Percentiles rank a stretch among this genome's conserved stretches.
Conservation (phyloP, 30 jellyfish, hydroid and myxozoan species). For the Rhopilema esculentum region DNA sequence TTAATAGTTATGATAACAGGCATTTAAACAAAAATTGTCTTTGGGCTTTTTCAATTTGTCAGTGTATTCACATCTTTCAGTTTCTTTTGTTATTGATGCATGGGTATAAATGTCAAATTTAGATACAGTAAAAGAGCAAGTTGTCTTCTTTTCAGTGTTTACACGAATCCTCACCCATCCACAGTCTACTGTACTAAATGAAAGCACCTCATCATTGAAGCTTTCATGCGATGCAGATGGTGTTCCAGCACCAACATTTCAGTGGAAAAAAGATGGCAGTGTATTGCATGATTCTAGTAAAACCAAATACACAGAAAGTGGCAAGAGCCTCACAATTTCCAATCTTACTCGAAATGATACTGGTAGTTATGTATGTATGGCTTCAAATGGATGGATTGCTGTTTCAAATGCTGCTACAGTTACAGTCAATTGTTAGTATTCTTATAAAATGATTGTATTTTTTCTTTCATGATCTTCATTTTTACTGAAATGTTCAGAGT, state of each 20-base stretch:
- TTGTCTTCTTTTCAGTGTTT: constrained; percentile 5
- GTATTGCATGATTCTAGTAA: not conserved
- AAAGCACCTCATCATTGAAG: constrained; percentile 5
- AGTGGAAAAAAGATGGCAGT: constrained; percentile 21
- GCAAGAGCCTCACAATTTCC: not conserved
- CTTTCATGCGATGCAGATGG: constrained; percentile 50
- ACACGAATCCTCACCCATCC: constrained; percentile 28
- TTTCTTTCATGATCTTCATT: not conserved
- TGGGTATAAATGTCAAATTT: too few relatives aligned
- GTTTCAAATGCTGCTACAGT: constrained; percentile 22
- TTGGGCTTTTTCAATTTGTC: too few relatives aligned
- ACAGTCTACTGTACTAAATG: constrained; percentile 1
- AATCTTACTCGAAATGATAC: constrained; percentile 18
- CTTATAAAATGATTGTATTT: not conserved
- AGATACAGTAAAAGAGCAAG: not conserved
- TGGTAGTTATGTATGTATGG: constrained; percentile 16
- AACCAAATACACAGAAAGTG: not conserved
- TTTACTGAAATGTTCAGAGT: not conserved
- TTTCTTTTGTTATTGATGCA: too few relatives aligned
- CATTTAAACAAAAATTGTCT: too few relatives aligned
- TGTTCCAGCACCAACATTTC: constrained; percentile 19
- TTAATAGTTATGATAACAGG: too few relatives aligned
- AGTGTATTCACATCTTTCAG: too few relatives aligned
- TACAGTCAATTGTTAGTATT: constrained; percentile 49
- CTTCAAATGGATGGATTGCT: constrained; percentile 13